A percentile compares a stretch with the other conserved stretches of the same genome.
Evolutionary conservation across 2,113 vertebrate species (phyloP).

Genomic region (Pluvialis apricaria): DNA sequence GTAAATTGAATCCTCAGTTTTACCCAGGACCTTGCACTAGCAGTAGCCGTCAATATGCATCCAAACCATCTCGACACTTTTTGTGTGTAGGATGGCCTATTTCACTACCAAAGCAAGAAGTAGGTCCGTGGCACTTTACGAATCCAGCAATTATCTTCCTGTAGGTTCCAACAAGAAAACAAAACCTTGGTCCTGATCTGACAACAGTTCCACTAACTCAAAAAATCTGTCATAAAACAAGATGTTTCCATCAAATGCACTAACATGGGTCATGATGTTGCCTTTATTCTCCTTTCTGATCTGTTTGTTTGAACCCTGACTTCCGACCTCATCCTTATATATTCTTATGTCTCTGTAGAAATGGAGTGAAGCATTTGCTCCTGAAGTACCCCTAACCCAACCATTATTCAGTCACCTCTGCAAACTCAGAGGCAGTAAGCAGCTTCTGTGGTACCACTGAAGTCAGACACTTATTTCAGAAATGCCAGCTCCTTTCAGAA

Average conservation of each 20-base stretch:
- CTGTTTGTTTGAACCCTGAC: neutral
- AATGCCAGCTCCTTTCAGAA: too few species aligned
- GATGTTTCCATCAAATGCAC: neutral
- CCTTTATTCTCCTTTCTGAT: neutral
- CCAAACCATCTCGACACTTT: neutral
- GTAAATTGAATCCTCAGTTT: neutral
- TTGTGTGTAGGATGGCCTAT: neutral
- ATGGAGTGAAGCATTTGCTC: too few species aligned
- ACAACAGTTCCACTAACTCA: neutral
- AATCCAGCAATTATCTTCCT: neutral
- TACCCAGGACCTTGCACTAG: neutral
- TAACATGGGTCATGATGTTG: neutral
- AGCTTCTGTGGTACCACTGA: too few species aligned
- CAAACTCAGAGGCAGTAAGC: too few species aligned
- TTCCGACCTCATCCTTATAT: too few species aligned
- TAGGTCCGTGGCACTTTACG: neutral
- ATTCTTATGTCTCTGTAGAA: too few species aligned
- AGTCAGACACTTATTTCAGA: too few species aligned
- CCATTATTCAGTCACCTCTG: too few species aligned
- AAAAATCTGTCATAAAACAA: neutral
- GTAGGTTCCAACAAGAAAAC: neutral
- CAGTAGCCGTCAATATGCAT: accelerated
- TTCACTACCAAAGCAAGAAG: neutral
- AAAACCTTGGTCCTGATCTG: neutral
- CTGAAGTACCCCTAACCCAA: too few species aligned